Percentiles rank a stretch among this genome's conserved stretches.
phyloP scores from a whole-genome alignment of 2,888 invertebrate species.

The Pinctada fucata region DNA sequence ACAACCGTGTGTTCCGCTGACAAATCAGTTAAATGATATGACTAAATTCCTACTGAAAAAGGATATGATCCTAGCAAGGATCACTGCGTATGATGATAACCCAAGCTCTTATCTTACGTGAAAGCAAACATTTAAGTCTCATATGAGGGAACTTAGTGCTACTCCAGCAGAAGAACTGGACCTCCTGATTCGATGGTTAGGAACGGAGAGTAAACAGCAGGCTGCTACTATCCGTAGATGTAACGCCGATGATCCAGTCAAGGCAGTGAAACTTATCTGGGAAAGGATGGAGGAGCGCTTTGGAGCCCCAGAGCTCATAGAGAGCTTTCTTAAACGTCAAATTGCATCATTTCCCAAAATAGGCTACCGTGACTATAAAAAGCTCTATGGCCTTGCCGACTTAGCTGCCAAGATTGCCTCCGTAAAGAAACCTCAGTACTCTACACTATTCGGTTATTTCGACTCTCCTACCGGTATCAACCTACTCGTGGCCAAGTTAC shows the following conservation, averaged over 20 bases:
- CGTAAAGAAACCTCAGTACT: not conserved
- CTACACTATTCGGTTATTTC: not conserved
- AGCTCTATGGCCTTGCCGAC: slow-evolving; percentile 1
- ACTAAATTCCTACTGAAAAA: slow-evolving; percentile 30
- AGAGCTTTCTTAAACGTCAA: slow-evolving; percentile 6
- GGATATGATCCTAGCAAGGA: slow-evolving; percentile 12
- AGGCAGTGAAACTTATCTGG: slow-evolving; percentile 5
- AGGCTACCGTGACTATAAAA: not conserved
- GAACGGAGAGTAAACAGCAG: slow-evolving; percentile 13
- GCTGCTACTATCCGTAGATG: slow-evolving; percentile 8
- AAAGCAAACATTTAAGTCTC: slow-evolving; percentile 14
- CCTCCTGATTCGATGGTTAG: slow-evolving; percentile 5
- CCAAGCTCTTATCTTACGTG: slow-evolving; percentile 21
- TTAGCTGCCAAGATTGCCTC: slow-evolving; percentile 1
- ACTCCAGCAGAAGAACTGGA: slow-evolving; percentile 15
- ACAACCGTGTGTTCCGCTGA: not conserved
- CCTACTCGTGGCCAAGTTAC: not conserved
- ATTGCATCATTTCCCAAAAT: slow-evolving; percentile 20
- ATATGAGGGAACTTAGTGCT: slow-evolving; percentile 7
- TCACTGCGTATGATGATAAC: slow-evolving; percentile 22
- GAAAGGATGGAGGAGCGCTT: slow-evolving; percentile 15
- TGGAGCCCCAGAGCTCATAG: slow-evolving; percentile 21
- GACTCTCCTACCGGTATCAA: slow-evolving; percentile 7
- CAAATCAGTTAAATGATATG: slow-evolving; percentile 1
- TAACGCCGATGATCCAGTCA: slow-evolving; percentile 16